Percentiles rank a stretch among this genome's conserved stretches.
These are phyloP conservation scores for Trimorus sp. DNA, from an alignment of 2,888 invertebrate species.

Conservation along the genomic window DNA sequence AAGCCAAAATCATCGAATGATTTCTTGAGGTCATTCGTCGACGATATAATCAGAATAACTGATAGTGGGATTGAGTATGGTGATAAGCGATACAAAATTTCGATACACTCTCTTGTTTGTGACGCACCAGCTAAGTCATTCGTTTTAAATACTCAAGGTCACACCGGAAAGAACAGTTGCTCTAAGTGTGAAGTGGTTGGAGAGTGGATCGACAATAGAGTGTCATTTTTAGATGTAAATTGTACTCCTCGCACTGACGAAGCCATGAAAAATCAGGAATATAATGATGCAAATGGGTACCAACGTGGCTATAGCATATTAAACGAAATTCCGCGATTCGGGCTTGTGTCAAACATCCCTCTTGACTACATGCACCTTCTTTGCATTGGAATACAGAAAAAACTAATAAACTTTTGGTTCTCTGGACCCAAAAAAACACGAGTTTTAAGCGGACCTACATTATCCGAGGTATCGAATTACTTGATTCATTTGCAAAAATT, in stretches of 20 bases:
- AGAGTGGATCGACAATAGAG: neutral
- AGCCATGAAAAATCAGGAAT: constrained; percentile 3
- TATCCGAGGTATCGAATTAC: neutral
- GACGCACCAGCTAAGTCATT: too few species aligned
- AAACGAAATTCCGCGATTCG: constrained; percentile 6
- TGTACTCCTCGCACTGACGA: neutral
- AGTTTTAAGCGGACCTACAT: neutral
- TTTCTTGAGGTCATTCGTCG: neutral
- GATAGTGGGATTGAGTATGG: neutral
- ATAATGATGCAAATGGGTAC: neutral
- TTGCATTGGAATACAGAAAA: constrained; percentile 9
- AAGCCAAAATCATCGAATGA: neutral
- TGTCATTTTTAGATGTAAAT: neutral
- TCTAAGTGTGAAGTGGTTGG: constrained; percentile 5
- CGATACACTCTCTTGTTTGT: constrained; percentile 7
- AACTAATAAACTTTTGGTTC: neutral
- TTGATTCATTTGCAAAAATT: neutral
- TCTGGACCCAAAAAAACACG: neutral
- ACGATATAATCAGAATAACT: neutral
- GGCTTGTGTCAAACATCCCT: constrained; percentile 4
- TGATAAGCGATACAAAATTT: neutral
- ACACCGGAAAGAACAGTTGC: constrained; percentile 8
- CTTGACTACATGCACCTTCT: constrained; percentile 20
- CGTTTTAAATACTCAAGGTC: constrained; percentile 12
- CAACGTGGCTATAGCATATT: constrained; percentile 2